These are phyloP conservation scores for Caenorhabditis inopinata DNA, from an alignment of 1,140 invertebrate genomes.

Conservation along the genomic window DNA sequence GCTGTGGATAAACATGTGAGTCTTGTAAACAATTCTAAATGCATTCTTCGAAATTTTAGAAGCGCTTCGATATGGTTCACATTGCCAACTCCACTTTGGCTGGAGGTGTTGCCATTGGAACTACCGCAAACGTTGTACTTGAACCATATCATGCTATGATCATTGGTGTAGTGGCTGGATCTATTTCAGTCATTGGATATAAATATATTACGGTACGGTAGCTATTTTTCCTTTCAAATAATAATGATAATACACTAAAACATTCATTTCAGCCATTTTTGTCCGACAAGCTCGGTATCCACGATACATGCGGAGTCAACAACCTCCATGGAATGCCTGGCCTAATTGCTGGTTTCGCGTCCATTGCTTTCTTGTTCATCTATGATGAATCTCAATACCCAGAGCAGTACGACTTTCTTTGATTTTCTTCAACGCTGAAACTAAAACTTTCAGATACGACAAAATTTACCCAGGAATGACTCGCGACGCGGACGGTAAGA, in stretches of 20 bases:
- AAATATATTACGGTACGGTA: slow-evolving; percentile 76
- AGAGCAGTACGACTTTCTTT: not conserved
- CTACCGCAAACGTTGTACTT: slow-evolving; percentile 75
- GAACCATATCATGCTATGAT: slow-evolving; percentile 79
- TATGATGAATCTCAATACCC: slow-evolving; percentile 25
- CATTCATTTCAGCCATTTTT: slow-evolving; percentile 71
- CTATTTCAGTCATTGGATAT: slow-evolving; percentile 83
- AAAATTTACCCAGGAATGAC: slow-evolving; percentile 41
- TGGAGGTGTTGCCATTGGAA: slow-evolving; percentile 72
- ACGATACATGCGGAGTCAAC: slow-evolving; percentile 91
- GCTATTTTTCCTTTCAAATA: not conserved
- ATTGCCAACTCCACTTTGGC: slow-evolving; percentile 70
- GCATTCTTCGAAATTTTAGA: slow-evolving; percentile 42
- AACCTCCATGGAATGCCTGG: slow-evolving; percentile 95
- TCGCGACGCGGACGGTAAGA: not conserved
- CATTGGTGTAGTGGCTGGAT: slow-evolving; percentile 78
- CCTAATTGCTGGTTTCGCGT: slow-evolving; percentile 78
- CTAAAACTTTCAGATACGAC: slow-evolving; percentile 11
- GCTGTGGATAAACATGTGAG: slow-evolving; percentile 77
- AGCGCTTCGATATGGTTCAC: slow-evolving; percentile 67
- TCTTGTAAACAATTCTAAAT: slow-evolving; percentile 15
- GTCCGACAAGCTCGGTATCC: slow-evolving; percentile 74
- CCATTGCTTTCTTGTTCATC: slow-evolving; percentile 30
- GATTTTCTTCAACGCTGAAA: no score
- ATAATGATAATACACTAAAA: no score